Evolutionary conservation across 2,888 invertebrate genomes (phyloP), one percentile per base, ranked within the genome.

Genomic region (Cerastis rubricosa): DNA sequence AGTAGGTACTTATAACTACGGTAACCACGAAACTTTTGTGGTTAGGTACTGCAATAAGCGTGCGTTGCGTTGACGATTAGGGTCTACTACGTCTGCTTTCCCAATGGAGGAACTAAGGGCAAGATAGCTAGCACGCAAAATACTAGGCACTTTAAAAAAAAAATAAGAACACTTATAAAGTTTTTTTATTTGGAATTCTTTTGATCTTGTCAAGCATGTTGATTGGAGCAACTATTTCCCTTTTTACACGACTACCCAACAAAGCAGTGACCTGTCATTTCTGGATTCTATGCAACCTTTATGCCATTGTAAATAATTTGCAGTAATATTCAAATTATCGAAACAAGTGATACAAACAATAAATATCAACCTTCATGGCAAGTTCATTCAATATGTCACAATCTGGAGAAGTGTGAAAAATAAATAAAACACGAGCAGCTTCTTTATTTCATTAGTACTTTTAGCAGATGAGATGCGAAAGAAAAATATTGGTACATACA

Each of bases 351-450:
- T 43, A 77, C 57, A 59, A 65, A 71, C 51, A 78, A 47, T 71
- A 54, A 65, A 49, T 25, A 63, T 45, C n/a, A 45, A 78, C 61
- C 29, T 59, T 63, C 73, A 67, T 57, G 49, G 68, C 51, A 66
- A 78, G 17, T 71, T 78, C 25, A 78, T 63, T 63, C n/a, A 70
- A 70, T 35, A 63, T 84, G 66, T 74, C 84, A 80, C 74, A 84
- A 84, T 70, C 25, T 22, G 51, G 19, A 22, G 45, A 73, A 25
- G 63, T 64, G 84, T 84, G 66, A 70, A 81, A 79, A 64, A 67
- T 49, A 7, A 64, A 71, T 66, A 70, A 70, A 29, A 57, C 25
- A 78, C 35, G 47, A 11, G 9, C 51, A 67, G 51, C 14, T 69
- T 68, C 45, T 81, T 73, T 63, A 59, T 72, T 72, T 70, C 7